These are phyloP conservation scores for Stigmatopora nigra DNA, from an alignment of 2,113 vertebrate genomes.

Conservation along the genomic window DNA sequence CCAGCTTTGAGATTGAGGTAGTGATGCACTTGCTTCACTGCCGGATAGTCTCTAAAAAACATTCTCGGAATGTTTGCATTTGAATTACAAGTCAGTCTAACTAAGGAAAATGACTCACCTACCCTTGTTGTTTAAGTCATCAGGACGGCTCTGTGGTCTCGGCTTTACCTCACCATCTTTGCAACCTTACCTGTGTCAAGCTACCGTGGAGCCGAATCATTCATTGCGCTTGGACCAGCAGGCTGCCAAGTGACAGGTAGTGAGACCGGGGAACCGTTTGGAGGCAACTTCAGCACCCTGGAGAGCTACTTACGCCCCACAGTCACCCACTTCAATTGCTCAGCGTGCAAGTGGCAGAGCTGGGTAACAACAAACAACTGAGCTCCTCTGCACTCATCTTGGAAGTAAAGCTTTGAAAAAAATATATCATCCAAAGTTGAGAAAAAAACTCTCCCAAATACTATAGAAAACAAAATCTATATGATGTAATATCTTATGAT, in stretches of 20 bases:
- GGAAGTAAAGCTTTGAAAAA: neutral
- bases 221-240: conserved; percentile 32
- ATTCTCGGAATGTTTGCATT: neutral
- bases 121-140: conserved; percentile 37
- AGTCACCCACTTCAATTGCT: conserved; percentile 43
- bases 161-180: conserved; percentile 27
- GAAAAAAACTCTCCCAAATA: neutral
- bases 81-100: neutral
- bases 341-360: conserved; percentile 26
- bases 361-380: neutral
- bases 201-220: conserved; percentile 25
- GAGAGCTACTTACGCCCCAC: conserved; percentile 67
- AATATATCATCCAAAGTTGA: neutral
- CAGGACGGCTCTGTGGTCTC: conserved; percentile 16
- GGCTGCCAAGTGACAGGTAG: conserved; percentile 33
- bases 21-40: conserved; percentile 42
- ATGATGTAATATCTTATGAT: conserved; percentile 5
- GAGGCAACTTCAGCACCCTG: conserved; percentile 72
- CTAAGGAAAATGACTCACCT: conserved; percentile 10
- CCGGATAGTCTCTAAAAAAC: conserved; percentile 32
- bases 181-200: conserved; percentile 6
- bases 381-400: neutral
- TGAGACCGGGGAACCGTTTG: conserved; percentile 29
- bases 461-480: neutral
- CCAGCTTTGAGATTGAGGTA: conserved; percentile 41